Conservation (phyloP, 2,113 vertebrate species). For the Saimiri boliviensis region DNA sequence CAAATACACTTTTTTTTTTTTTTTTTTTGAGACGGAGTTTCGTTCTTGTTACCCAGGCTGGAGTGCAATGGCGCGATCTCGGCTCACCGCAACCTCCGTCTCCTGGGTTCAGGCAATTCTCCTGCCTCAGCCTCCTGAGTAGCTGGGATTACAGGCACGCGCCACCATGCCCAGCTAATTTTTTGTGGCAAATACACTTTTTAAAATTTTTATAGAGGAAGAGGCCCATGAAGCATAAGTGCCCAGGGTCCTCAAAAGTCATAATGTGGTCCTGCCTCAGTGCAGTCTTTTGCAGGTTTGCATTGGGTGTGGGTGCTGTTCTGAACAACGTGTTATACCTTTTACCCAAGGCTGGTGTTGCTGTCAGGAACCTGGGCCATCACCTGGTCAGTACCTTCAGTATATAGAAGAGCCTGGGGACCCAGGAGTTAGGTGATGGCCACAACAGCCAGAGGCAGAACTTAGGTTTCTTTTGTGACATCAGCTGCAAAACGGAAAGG, state of each 20-base stretch:
- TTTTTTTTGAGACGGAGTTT: no score
- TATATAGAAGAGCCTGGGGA: neutral
- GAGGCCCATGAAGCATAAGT: neutral
- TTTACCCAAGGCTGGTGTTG: neutral
- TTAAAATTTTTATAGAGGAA: neutral
- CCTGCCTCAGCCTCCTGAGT: no score
- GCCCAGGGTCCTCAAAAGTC: neutral
- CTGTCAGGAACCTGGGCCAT: neutral
- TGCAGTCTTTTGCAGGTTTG: neutral
- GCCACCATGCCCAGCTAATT: no score
- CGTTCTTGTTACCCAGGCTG: no score
- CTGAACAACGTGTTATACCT: neutral
- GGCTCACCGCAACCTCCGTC: no score
- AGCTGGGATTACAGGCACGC: no score
- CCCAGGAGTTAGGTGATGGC: neutral
- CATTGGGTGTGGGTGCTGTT: neutral
- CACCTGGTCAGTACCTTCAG: neutral
- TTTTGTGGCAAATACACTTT: neutral
- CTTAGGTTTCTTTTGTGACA: neutral
- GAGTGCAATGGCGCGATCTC: no score
- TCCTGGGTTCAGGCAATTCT: no score
- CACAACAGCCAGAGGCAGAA: neutral
- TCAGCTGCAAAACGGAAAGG: neutral
- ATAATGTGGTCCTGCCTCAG: accelerated
- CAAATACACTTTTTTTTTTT: neutral